Evolutionary conservation across 2,113 vertebrate genomes (phyloP), one percentile per base, ranked within the genome.

Genomic region (Leptosomus discolor): DNA sequence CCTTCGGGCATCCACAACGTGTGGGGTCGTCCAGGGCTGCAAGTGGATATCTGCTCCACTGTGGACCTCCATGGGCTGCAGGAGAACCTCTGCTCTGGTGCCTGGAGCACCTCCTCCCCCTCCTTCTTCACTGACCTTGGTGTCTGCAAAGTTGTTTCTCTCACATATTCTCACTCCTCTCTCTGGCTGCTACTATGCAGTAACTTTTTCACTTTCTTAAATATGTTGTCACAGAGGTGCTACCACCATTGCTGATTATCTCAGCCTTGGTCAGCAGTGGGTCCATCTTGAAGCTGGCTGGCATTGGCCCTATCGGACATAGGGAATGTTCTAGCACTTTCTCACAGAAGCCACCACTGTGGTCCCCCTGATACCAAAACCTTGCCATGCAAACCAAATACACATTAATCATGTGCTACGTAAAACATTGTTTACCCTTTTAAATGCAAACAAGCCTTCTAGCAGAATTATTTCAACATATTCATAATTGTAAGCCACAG

Each of bases 251-350:
- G 5, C 26, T 30, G n/a, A 37, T 4, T 1, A n/a, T 19, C 69
- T 71, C 5, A 5, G 14, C 19, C 48, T 39, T 37, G 36, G 9
- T 19, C 36, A 39, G 48, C 0, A 4, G 23, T 4, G 2, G 4
- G 23, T 50, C 12, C 4, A 2, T 10, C 46, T 36, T 50, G 17
- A 12, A 48, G 6, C 24, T 2, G 5, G 16, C 16, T 69, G 34
- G 24, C 12, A 27, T 14, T 50, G 32, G 29, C 20, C 39, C 60
- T 41, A 22, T 32, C 7, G 1, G 39, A 65, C 29, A 21, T 12
- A 16, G 36, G 5, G 36, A 63, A 39, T 16, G 24, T 63, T 63
- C 60, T 26, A 29, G 5, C 24, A 39, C 16, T 36, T 26, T 29
- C 60, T 63, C 17, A 39, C 36, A 50, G 46, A 36, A 50, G 46